Evolutionary conservation across 53 echinoderm and acorn worm genomes (phyloP), one percentile per base, ranked within the genome.

Genomic region (Temnopleurus reevesii): DNA sequence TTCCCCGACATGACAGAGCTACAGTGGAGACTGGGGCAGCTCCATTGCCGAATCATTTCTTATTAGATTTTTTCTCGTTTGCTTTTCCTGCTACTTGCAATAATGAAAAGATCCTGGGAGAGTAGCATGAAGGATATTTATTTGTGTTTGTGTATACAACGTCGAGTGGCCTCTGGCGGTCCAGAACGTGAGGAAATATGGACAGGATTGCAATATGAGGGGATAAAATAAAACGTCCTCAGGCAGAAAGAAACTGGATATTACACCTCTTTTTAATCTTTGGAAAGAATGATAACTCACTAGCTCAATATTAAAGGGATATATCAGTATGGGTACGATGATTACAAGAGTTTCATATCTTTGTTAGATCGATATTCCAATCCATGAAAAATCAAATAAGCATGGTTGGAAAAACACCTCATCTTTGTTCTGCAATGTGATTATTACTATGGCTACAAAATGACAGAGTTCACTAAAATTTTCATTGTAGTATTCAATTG

Each of bases 91-190:
- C 45, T 10, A 5, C 76, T 76, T 25, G 45, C 76, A 76, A 45
- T 76, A 76, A 76, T 76, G 38, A 76, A 76, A 76, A 35, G 36
- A 41, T 41, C n/a, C 76, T 28, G 21, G 13, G n/a, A 38, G 35
- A 38, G 34, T 76, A 0, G 76, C n/a, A 36, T 19, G 25, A 41
- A 76, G 33, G 63, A 45, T 76, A 76, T 76, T 76, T 76, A 76
- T 76, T 45, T 76, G 76, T 76, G 76, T 76, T 8, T 51, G 45
- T 76, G 76, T 76, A 76, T 24, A 76, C 76, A 76, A 45, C 36
- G 43, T 76, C 41, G 44, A 45, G 12, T 43, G 45, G 43, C 76
- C 76, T 10, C 21, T 0, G 7, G 76, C 76, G 1, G 2, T 23
- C 43, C 23, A 45, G 76, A 63, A 31, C 41, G 76, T 41, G 76